A percentile compares a stretch with the other conserved stretches of the same genome.
Conservation (phyloP, 2,113 vertebrate genomes). For the Caracal caracal region DNA sequence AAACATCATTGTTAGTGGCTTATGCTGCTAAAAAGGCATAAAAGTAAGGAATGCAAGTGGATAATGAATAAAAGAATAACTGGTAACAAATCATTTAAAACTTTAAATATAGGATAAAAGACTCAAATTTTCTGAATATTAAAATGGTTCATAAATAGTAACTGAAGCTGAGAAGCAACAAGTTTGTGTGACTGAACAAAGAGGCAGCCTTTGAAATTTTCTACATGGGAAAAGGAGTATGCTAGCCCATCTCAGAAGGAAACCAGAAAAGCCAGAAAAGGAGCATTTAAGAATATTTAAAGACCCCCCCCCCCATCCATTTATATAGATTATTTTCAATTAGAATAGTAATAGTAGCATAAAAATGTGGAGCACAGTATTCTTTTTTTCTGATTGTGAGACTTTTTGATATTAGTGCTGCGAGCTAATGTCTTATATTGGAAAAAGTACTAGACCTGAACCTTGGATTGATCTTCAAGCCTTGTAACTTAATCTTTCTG, state of each 20-base stretch:
- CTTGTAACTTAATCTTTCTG: neutral
- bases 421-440: neutral
- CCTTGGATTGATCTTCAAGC: neutral
- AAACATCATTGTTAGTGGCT: neutral
- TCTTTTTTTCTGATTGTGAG: neutral
- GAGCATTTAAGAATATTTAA: neutral
- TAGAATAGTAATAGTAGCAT: neutral
- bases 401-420: neutral
- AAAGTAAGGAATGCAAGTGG: neutral
- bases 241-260: neutral
- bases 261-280: neutral
- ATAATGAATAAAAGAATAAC: neutral
- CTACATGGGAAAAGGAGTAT: neutral
- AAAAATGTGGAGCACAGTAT: neutral
- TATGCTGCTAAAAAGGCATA: neutral
- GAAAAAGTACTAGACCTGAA: neutral
- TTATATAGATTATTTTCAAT: neutral
- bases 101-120: slow-evolving; percentile 12
- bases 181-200: neutral
- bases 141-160: neutral
- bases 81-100: neutral
- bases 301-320: neutral
- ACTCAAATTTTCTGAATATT: neutral
- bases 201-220: neutral
- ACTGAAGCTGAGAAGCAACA: neutral